Evolutionary conservation across 2,888 invertebrate species (phyloP).

Genomic region (Anorthoa munda): DNA sequence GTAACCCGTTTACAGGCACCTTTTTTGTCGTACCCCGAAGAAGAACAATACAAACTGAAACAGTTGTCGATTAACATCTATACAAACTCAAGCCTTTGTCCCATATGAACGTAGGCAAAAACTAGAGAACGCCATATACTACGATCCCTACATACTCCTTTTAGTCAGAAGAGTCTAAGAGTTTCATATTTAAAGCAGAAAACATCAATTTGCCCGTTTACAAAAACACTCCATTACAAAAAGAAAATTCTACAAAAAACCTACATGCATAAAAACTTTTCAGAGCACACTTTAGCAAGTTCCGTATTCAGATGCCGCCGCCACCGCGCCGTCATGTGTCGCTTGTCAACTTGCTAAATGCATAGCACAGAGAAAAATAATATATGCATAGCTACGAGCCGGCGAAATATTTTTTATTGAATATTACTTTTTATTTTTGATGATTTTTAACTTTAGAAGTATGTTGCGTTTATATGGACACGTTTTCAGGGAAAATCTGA

Average conservation of each 20-base stretch:
- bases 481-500: constrained; percentile 47
- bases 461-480: constrained; percentile 54
- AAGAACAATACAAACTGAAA: background rate
- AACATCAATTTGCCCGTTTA: background rate
- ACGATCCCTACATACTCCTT: too few species aligned
- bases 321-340: constrained; percentile 52
- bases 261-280: constrained; percentile 36
- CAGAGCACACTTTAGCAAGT: constrained; percentile 23
- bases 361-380: too few species aligned
- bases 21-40: too few species aligned
- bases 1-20: too few species aligned
- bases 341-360: constrained; percentile 53
- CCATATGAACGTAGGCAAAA: too few species aligned
- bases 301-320: constrained; percentile 67
- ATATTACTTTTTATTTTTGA: constrained; percentile 21
- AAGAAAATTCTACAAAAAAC: background rate
- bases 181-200: background rate
- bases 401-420: constrained; percentile 39
- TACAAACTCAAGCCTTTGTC: too few species aligned
- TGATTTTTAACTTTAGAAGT: constrained; percentile 9
- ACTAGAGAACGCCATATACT: too few species aligned
- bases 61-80: too few species aligned
- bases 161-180: background rate
- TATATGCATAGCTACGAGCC: too few species aligned
- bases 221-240: constrained; percentile 3